Percentiles rank a stretch among this genome's conserved stretches.
phyloP scores from a whole-genome alignment of 2,888 invertebrate genomes.

The Chloromyia formosa region DNA sequence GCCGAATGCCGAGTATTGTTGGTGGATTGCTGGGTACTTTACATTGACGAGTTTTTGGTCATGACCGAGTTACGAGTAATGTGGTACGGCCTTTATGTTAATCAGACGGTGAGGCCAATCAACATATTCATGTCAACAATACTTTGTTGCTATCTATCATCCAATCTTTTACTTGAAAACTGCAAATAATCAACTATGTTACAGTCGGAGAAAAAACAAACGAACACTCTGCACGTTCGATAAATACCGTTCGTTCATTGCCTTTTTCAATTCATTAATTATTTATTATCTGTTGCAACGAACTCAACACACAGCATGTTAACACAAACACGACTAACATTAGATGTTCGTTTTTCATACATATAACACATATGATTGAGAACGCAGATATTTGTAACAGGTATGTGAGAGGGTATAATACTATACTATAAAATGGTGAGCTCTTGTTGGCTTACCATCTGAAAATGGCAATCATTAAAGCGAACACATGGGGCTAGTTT shows the following conservation, averaged over 20 bases:
- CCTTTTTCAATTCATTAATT: slow-evolving; percentile 25
- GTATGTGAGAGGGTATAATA: too few relatives aligned
- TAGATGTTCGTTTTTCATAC: background rate
- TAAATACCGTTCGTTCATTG: slow-evolving; percentile 26
- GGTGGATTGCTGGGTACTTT: too few relatives aligned
- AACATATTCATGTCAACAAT: too few relatives aligned
- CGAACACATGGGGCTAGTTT: background rate
- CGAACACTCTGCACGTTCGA: slow-evolving; percentile 7
- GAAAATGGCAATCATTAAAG: slow-evolving; percentile 31
- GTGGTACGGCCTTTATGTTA: too few relatives aligned
- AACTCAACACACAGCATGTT: slow-evolving; percentile 13
- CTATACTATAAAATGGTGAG: too few relatives aligned
- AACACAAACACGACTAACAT: slow-evolving; percentile 23
- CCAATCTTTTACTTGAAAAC: too few relatives aligned
- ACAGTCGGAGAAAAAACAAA: slow-evolving; percentile 1
- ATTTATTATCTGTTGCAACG: slow-evolving; percentile 36
- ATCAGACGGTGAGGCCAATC: too few relatives aligned
- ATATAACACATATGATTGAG: background rate
- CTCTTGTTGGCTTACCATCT: background rate
- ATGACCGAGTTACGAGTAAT: too few relatives aligned
- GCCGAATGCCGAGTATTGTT: too few relatives aligned
- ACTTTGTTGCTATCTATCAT: too few relatives aligned
- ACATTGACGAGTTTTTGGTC: too few relatives aligned
- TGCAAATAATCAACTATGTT: too few relatives aligned
- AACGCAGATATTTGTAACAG: background rate